A percentile compares a stretch with the other conserved stretches of the same genome.
These are phyloP conservation scores for Thelaira solivaga DNA, from an alignment of 2,888 invertebrate genomes.

Conservation along the genomic window DNA sequence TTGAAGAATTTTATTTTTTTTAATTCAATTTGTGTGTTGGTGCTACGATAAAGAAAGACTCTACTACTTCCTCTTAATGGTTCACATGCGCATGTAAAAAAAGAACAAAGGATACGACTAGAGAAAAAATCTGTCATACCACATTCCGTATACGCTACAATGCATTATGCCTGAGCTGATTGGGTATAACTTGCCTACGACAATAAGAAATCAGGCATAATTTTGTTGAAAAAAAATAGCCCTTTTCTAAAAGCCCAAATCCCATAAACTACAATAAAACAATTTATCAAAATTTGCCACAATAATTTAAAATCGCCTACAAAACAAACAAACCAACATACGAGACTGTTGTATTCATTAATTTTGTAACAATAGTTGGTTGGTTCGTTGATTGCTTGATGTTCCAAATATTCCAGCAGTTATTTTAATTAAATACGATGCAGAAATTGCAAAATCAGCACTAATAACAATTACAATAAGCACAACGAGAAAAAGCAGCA, in stretches of 20 bases:
- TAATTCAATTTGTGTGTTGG: no score
- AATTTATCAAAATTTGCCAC: slow-evolving; percentile 36
- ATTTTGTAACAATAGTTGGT: neutral
- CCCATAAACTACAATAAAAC: neutral
- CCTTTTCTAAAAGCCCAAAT: neutral
- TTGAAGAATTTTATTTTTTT: no score
- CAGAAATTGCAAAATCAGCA: slow-evolving; percentile 35
- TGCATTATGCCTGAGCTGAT: no score
- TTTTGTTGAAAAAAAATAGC: neutral
- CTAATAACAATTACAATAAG: slow-evolving; percentile 3
- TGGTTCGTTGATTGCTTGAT: neutral
- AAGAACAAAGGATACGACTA: no score
- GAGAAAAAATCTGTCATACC: no score
- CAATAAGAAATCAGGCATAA: neutral
- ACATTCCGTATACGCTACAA: no score
- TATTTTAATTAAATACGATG: slow-evolving; percentile 60
- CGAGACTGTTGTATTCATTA: no score
- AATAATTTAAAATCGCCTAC: neutral
- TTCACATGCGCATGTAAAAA: no score
- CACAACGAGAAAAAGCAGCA: slow-evolving; percentile 6
- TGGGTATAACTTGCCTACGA: neutral
- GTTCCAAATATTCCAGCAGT: neutral
- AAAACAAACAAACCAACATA: neutral
- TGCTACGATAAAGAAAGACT: no score
- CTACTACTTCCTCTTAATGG: no score